Percentiles rank a stretch among this genome's conserved stretches.
These are phyloP conservation scores for Punctoribates punctum DNA, from an alignment of 2,888 invertebrate species.

Conservation along the genomic window DNA sequence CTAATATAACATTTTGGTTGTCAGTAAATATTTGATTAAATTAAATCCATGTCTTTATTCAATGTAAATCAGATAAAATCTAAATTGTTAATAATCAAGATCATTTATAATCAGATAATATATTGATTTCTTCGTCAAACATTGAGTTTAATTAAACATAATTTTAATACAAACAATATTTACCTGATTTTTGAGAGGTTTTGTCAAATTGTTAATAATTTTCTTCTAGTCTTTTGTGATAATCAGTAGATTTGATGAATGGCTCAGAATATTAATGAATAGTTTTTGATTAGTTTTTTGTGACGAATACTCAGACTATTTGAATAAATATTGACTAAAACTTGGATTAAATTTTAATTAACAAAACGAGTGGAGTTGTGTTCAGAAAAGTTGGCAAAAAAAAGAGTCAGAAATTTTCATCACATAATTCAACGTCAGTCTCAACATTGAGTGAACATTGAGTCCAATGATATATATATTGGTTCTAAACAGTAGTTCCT, in stretches of 20 bases:
- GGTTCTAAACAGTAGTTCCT: background rate
- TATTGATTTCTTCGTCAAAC: no score
- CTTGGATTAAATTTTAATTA: slow-evolving; percentile 2
- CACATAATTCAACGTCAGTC: slow-evolving; percentile 12
- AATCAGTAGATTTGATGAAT: background rate
- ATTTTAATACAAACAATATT: background rate
- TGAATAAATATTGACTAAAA: background rate
- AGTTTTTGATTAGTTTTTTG: background rate
- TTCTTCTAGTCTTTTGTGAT: no score
- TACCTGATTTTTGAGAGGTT: background rate
- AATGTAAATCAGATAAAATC: no score
- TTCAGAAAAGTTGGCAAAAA: background rate
- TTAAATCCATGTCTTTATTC: no score
- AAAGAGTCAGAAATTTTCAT: background rate
- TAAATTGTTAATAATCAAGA: no score
- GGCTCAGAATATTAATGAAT: background rate
- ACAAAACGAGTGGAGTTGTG: background rate
- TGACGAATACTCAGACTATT: background rate
- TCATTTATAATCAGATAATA: no score
- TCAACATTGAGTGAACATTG: slow-evolving; percentile 3
- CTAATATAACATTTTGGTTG: no score
- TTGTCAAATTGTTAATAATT: background rate
- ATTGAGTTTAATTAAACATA: no score
- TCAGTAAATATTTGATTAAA: no score
- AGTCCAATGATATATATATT: background rate